These are phyloP conservation scores for Bombus vancouverensis DNA, from an alignment of 1,140 invertebrate genomes.

Conservation along the genomic window DNA sequence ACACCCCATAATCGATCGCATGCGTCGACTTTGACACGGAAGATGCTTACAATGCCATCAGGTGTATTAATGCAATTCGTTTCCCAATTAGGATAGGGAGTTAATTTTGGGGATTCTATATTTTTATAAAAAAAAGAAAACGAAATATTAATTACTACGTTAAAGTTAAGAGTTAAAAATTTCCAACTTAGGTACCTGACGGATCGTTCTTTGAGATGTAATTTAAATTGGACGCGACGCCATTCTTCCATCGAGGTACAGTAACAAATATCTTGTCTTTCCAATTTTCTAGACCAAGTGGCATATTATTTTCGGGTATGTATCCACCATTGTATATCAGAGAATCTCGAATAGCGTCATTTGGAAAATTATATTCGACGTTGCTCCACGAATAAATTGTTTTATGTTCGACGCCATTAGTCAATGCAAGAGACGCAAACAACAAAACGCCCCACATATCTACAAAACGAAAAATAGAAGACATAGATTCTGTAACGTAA, in stretches of 20 bases:
- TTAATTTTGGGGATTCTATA: conserved; percentile 84
- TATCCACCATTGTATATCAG: conserved; percentile 86
- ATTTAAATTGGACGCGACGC: conserved; percentile 88
- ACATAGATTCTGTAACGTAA: too few species aligned
- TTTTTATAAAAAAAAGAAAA: too few species aligned
- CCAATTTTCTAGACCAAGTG: conserved; percentile 88
- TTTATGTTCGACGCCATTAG: conserved; percentile 74
- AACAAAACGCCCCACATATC: conserved; percentile 59
- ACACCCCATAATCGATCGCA: conserved; percentile 90
- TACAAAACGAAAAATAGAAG: background rate
- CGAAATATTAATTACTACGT: too few species aligned
- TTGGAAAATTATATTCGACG: conserved; percentile 87
- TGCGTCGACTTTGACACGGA: conserved; percentile 86
- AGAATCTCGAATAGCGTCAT: conserved; percentile 83
- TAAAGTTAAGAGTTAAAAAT: too few species aligned
- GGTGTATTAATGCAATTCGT: conserved; percentile 82
- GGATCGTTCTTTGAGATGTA: conserved; percentile 83
- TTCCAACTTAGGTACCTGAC: conserved; percentile 11
- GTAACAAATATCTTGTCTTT: conserved; percentile 90
- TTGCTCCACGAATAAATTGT: conserved; percentile 87
- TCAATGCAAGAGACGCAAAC: conserved; percentile 58
- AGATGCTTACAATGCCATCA: conserved; percentile 86
- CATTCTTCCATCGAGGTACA: conserved; percentile 89
- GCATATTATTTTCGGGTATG: conserved; percentile 87
- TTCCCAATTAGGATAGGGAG: conserved; percentile 87